Evolutionary conservation across 2,888 invertebrate genomes (phyloP).

Genomic region (Cerastis rubricosa): DNA sequence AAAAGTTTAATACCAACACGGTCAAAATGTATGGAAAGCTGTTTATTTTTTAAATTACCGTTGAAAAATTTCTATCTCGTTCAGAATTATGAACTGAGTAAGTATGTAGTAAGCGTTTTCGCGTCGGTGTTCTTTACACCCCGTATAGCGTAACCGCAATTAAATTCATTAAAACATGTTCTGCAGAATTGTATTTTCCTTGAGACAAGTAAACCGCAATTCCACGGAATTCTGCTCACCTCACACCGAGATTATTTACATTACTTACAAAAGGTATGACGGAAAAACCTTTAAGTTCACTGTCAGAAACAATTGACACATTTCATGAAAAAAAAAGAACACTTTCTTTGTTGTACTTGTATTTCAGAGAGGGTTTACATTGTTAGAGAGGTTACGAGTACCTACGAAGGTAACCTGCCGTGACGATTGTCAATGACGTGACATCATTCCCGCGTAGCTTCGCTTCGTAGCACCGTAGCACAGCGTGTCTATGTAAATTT

Average conservation of each 20-base stretch:
- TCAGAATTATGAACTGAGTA: too few species aligned
- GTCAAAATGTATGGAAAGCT: too few species aligned
- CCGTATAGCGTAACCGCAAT: too few species aligned
- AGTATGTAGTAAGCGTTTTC: too few species aligned
- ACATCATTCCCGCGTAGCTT: slow-evolving; percentile 40
- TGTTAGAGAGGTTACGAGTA: slow-evolving; percentile 21
- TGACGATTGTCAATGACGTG: slow-evolving; percentile 45
- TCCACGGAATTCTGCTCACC: background rate
- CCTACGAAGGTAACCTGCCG: slow-evolving; percentile 25
- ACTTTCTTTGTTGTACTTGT: slow-evolving; percentile 45
- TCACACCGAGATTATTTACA: background rate
- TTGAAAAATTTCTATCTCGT: too few species aligned
- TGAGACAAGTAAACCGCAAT: background rate
- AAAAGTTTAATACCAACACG: too few species aligned
- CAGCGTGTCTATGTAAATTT: slow-evolving; percentile 28
- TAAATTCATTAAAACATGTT: background rate
- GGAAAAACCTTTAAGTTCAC: slow-evolving; percentile 11
- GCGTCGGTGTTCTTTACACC: too few species aligned
- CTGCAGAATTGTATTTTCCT: background rate
- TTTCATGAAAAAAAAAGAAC: slow-evolving; percentile 38
- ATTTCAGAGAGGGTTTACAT: slow-evolving; percentile 29
- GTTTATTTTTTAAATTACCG: too few species aligned
- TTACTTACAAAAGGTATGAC: slow-evolving; percentile 1
- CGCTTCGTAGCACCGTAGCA: slow-evolving; percentile 32
- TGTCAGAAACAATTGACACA: slow-evolving; percentile 43